A percentile compares a stretch with the other conserved stretches of the same genome.
These are phyloP conservation scores for Leptopilina boulardi DNA, from an alignment of 1,140 invertebrate genomes.

Conservation along the genomic window DNA sequence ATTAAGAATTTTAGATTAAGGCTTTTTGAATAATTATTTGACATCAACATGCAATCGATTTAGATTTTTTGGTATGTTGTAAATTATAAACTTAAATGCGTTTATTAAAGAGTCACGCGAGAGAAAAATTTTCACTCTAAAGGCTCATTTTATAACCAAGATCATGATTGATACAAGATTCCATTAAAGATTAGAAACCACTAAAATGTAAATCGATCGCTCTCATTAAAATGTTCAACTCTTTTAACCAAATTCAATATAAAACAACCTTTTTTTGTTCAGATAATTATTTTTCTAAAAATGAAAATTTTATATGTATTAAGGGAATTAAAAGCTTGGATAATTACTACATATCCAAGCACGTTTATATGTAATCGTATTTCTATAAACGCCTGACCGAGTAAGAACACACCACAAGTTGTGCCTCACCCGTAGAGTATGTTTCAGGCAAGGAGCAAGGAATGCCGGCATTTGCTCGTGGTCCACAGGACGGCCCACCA, in stretches of 20 bases:
- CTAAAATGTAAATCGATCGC: slow-evolving; percentile 8
- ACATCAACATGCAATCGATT: slow-evolving; percentile 21
- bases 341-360: background rate
- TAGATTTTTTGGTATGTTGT: slow-evolving; percentile 29
- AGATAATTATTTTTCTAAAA: too few species aligned
- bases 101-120: slow-evolving; percentile 16
- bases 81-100: slow-evolving; percentile 15
- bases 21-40: slow-evolving; percentile 18
- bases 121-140: slow-evolving; percentile 2
- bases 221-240: background rate
- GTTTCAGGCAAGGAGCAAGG: slow-evolving; percentile 88
- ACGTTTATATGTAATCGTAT: slow-evolving; percentile 18
- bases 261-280: slow-evolving; percentile 24
- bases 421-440: slow-evolving; percentile 77
- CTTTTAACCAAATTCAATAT: background rate
- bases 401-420: slow-evolving; percentile 75
- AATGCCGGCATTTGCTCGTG: slow-evolving; percentile 83
- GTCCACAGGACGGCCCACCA: slow-evolving; percentile 82
- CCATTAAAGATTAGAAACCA: slow-evolving; percentile 5
- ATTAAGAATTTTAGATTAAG: slow-evolving; percentile 17
- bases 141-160: background rate
- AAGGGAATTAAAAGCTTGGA: slow-evolving; percentile 35
- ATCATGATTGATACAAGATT: slow-evolving; percentile 28
- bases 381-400: slow-evolving; percentile 54
- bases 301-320: slow-evolving; percentile 39